Evolutionary conservation across 2,888 invertebrate genomes (phyloP), one percentile per base, ranked within the genome.

Genomic region (Nezara viridula): DNA sequence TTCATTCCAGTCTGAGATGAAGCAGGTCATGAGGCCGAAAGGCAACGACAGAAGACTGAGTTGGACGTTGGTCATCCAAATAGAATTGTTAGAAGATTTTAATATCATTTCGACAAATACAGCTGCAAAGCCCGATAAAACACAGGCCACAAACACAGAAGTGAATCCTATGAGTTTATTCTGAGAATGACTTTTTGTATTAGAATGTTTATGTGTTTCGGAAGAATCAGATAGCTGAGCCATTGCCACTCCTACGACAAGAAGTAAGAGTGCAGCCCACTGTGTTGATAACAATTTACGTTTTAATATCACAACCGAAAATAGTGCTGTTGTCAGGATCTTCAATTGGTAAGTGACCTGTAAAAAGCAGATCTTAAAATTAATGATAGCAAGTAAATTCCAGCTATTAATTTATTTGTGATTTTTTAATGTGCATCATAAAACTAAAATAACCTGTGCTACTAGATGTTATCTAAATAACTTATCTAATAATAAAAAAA

Each of bases 51-150:
- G 94, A 88, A 98, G 94, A 92, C 98, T 98, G 89, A 99, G 94
- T 92, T 99, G 99, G 0, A 99, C 97, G 93, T 99, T 99, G 91
- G 99, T 94, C 96, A 99, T 97, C 99, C 99, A 99, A 44, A 97
- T 96, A 0, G 97, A 96, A 91, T 98, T 96, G 91, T 98, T 97
- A 3, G 97, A 97, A 81, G 97, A 97, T 93, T 99, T 99, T 0
- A 99, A 94, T 92, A 99, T 98, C 94, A 98, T 99, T 93, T 99
- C 99, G 93, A 99, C 99, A 93, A 98, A 99, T 90, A 99, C 97
- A 66, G 99, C 99, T 49, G 99, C 98, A 93, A 99, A 99, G 10
- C 99, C 99, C 16, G 98, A 99, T 91, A 99, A 94, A 90, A 97
- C 95, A 92, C 98, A 98, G 0, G 98, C 98, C 14, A 95, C 95